Percentiles rank a stretch among this genome's conserved stretches.
These are phyloP conservation scores for Geococcyx californianus DNA, from an alignment of 2,113 vertebrate genomes.

Conservation along the genomic window DNA sequence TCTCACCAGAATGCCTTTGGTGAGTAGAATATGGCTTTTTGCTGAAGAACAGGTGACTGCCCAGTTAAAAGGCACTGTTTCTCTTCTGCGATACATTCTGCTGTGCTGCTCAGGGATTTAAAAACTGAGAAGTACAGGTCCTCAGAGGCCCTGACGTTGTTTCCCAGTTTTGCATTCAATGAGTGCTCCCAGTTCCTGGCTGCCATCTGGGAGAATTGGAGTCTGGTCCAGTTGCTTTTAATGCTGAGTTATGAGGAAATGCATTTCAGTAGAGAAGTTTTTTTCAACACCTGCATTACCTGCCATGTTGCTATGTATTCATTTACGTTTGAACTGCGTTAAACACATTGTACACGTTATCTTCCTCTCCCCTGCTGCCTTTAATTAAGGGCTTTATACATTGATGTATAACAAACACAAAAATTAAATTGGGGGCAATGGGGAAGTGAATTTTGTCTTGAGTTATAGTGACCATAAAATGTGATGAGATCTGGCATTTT, in stretches of 20 bases:
- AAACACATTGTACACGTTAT: not conserved
- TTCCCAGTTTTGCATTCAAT: not conserved
- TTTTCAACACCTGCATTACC: not conserved
- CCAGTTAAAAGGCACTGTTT: not conserved
- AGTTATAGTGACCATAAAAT: not conserved
- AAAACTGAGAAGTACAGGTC: not conserved
- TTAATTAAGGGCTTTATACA: not conserved
- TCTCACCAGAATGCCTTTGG: not conserved
- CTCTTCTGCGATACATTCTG: not conserved
- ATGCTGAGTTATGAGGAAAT: accelerated
- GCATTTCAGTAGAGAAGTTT: not conserved
- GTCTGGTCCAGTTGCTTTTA: not conserved
- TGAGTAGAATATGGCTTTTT: not conserved
- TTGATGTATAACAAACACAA: not conserved
- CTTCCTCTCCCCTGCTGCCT: not conserved
- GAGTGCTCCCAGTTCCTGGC: not conserved
- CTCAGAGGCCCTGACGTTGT: not conserved
- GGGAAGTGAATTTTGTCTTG: not conserved
- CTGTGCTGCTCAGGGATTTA: not conserved
- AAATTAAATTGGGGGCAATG: not conserved
- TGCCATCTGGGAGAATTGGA: not conserved
- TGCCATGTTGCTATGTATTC: not conserved
- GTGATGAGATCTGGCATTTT: not conserved
- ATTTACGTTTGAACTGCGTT: not conserved
- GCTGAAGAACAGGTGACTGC: not conserved